Evolutionary conservation across 2,888 invertebrate species (phyloP).

Genomic region (Drosophila colorata): DNA sequence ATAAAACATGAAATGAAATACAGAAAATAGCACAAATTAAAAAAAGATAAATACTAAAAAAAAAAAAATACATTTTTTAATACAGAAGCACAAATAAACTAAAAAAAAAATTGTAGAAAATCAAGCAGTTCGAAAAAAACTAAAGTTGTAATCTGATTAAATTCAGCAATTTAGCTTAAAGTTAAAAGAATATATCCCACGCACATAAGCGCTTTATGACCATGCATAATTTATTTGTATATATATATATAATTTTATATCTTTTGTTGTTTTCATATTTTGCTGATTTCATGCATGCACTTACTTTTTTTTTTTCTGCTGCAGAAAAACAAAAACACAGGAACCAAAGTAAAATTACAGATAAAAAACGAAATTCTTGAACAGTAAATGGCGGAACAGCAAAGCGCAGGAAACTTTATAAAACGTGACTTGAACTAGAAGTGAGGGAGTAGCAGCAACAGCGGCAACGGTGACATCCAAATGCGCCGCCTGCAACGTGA

Average conservation of each 20-base stretch:
- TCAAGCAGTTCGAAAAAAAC: too few species aligned
- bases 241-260: slow-evolving; percentile 17
- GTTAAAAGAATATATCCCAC: slow-evolving; percentile 7
- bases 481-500: slow-evolving; percentile 13
- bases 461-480: background rate
- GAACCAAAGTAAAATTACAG: slow-evolving; percentile 42
- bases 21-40: background rate
- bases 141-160: background rate
- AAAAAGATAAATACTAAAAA: too few species aligned
- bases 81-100: background rate
- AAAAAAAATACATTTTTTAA: background rate
- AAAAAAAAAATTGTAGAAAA: too few species aligned
- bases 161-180: background rate
- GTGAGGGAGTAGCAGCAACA: background rate
- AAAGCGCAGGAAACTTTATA: slow-evolving; percentile 62
- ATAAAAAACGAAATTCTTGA: slow-evolving; percentile 25
- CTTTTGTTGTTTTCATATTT: slow-evolving; percentile 38
- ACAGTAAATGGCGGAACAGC: slow-evolving; percentile 50
- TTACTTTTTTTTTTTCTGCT: slow-evolving; percentile 14
- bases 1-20: too few species aligned
- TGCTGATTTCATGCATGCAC: slow-evolving; percentile 5
- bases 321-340: slow-evolving; percentile 14
- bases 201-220: slow-evolving; percentile 28
- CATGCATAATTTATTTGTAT: slow-evolving; percentile 26
- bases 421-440: slow-evolving; percentile 70